phyloP scores from a whole-genome alignment of 2,888 invertebrate species.

The Embidobia sp. region DNA sequence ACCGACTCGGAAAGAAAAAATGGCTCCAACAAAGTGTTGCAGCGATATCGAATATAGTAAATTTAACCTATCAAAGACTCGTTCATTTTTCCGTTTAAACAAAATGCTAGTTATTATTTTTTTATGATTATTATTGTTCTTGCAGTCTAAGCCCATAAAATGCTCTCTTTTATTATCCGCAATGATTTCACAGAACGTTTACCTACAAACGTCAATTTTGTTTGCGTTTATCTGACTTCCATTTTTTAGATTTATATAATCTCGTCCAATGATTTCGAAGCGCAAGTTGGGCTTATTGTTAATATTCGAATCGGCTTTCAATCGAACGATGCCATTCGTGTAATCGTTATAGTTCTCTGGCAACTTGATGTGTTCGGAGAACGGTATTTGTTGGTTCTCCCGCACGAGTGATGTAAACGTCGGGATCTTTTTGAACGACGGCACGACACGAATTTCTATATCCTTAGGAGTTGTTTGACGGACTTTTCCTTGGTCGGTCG shows the following conservation, averaged over 20 bases:
- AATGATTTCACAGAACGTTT: too few species aligned
- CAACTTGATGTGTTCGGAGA: constrained; percentile 84
- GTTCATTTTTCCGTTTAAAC: too few species aligned
- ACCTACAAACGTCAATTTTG: constrained; percentile 49
- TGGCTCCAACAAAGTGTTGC: too few species aligned
- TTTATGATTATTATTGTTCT: too few species aligned
- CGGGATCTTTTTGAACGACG: constrained; percentile 93
- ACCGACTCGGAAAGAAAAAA: too few species aligned
- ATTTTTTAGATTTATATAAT: constrained; percentile 16
- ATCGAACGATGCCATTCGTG: constrained; percentile 86
- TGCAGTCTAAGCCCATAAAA: too few species aligned
- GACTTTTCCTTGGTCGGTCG: constrained; percentile 88
- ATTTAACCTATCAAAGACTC: too few species aligned
- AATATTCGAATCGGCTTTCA: constrained; percentile 90
- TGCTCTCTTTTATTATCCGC: too few species aligned
- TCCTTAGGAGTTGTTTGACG: constrained; percentile 88
- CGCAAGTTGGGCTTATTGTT: constrained; percentile 87
- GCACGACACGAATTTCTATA: constrained; percentile 92
- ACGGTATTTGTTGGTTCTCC: constrained; percentile 7
- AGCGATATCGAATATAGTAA: too few species aligned
- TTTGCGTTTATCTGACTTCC: constrained; percentile 2
- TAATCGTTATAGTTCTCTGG: constrained; percentile 90
- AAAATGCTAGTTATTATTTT: too few species aligned
- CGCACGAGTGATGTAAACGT: constrained; percentile 85
- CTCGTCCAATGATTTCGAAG: constrained; percentile 90